Base-by-base conservation (phyloP, 2,113 vertebrate species). In the Psilopogon haemacephalus region DNA sequence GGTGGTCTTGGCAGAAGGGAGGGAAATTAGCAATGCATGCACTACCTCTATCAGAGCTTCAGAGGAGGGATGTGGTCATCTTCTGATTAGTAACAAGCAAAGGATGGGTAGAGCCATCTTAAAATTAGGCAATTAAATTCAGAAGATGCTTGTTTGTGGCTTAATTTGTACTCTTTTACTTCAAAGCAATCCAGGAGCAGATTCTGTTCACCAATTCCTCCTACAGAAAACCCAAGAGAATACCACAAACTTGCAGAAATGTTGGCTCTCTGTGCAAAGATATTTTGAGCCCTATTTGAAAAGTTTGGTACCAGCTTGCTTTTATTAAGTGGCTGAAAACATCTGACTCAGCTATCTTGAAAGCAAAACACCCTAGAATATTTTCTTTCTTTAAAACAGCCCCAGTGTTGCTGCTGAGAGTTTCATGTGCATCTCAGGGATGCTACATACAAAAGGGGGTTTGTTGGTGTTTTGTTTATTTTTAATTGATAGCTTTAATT, bases 281-380 rank as follows among this genome's bases (percentile, higher is more conserved):
- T 55, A 18, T 42, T 88, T 82, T 52, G 52, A 69, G 59, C 44
- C 21, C 80, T 70, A 75, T 50, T 89, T 73, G 50, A 77, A 94
- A 85, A 92, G n/a, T 28, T 82, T 65, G 56, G 4, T 33, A 79
- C 37, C 50, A 83, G 64, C 59, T 83, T 94, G 84, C 78, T 92
- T 92, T 88, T 59, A 83, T 93, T 90, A 93, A 67, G 16, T 60
- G 21, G 12, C 52, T 89, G 77, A 89, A 93, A 92, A 92, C 8
- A 79, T 35, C 59, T 67, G 46, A 65, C 40, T 90, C 18, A 24
- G 55, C 16, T 5, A 67, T 76, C 89, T 92, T 73, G 50, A 88
- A 86, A 72, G 37, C 1, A 84, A 89, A 88, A 87, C n/a, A 11
- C 1, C 1, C 15, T 62, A 56, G 79, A 81, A 44, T 28, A 1